Percentiles rank a stretch among this genome's conserved stretches.
phyloP scores from a whole-genome alignment of 2,113 vertebrate genomes.

The Tinamus guttatus region DNA sequence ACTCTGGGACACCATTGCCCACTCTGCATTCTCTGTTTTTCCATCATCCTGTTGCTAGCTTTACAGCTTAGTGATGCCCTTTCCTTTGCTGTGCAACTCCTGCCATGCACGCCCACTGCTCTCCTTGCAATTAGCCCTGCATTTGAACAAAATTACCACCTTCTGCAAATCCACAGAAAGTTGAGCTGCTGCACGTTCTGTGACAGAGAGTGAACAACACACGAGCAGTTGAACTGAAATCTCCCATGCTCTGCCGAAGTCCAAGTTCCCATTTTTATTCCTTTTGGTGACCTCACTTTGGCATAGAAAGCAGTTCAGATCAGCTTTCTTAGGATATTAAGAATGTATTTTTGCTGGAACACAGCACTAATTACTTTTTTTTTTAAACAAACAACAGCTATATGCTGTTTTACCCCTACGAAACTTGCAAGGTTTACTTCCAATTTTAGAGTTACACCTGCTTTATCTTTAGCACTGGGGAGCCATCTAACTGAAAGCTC shows the following conservation, averaged over 20 bases:
- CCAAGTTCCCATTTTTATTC: background rate
- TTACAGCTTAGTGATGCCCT: background rate
- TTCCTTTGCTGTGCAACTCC: background rate
- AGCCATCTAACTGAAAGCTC: background rate
- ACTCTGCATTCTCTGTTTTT: background rate
- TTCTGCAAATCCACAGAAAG: conserved; percentile 17
- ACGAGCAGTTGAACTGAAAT: background rate
- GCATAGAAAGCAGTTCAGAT: background rate
- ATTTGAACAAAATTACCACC: background rate
- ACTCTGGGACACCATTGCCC: background rate
- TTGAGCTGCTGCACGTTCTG: background rate
- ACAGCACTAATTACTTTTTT: background rate
- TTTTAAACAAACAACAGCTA: background rate
- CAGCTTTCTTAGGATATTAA: background rate
- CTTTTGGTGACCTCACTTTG: background rate
- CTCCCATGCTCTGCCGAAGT: background rate
- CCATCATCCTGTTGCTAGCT: background rate
- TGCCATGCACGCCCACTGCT: background rate
- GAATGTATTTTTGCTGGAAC: background rate
- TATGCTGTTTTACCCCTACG: background rate
- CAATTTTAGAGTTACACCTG: background rate
- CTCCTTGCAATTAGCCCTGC: background rate
- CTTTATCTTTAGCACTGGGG: background rate
- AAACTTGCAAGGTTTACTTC: background rate
- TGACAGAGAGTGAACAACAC: background rate